Percentiles rank a stretch among this genome's conserved stretches.
Conservation (phyloP, 2,113 vertebrate species). For the Nesoenas mayeri region DNA sequence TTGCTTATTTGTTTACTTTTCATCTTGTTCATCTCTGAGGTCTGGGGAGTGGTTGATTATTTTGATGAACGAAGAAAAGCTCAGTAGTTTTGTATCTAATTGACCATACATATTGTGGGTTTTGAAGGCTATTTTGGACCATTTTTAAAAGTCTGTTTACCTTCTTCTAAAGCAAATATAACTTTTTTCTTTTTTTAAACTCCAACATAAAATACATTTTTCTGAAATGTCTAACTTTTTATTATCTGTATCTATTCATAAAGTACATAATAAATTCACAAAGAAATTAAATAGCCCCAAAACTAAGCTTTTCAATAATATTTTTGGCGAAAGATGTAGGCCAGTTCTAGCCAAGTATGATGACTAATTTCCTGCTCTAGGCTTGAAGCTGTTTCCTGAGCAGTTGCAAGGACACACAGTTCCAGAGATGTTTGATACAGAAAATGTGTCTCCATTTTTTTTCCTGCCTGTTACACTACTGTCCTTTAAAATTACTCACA, state of each 20-base stretch:
- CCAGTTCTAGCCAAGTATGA: background rate
- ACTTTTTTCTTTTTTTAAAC: background rate
- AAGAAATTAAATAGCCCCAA: background rate
- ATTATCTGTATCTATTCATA: background rate
- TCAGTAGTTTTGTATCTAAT: background rate
- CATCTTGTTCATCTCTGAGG: background rate
- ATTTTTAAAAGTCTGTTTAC: background rate
- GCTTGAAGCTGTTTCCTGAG: background rate
- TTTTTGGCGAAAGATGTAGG: background rate
- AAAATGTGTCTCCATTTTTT: background rate
- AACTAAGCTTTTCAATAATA: background rate
- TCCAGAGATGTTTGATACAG: background rate
- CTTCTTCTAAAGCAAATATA: background rate
- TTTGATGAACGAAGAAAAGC: background rate
- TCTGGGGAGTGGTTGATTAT: background rate
- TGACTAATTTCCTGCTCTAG: slow-evolving; percentile 40
- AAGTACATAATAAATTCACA: background rate
- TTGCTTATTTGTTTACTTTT: background rate
- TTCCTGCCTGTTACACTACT: background rate
- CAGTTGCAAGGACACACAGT: background rate
- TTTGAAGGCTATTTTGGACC: background rate
- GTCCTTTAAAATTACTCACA: background rate
- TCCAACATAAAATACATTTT: background rate
- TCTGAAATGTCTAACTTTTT: background rate
- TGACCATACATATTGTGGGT: fast-evolving